Percentiles rank a stretch among this genome's conserved stretches.
phyloP scores from a whole-genome alignment of 2,113 vertebrate genomes.

The Stictonetta naevosa region DNA sequence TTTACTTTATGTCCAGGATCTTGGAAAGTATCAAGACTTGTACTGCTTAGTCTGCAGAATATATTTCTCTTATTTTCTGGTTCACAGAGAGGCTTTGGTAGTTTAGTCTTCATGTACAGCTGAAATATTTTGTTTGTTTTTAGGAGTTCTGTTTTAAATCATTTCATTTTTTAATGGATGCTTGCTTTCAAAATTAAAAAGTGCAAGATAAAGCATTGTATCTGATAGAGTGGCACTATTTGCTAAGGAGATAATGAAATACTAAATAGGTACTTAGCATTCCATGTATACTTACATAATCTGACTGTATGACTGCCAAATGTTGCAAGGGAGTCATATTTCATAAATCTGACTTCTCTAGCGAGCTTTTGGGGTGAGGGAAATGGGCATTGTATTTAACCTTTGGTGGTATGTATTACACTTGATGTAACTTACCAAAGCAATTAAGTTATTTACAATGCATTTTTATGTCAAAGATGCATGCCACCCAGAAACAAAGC shows the following conservation, averaged over 20 bases:
- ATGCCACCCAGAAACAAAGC: background rate
- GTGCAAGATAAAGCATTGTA: background rate
- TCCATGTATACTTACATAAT: constrained; percentile 12
- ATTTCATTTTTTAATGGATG: background rate
- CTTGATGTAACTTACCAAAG: background rate
- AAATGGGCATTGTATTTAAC: background rate
- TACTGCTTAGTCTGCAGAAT: background rate
- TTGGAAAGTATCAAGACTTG: background rate
- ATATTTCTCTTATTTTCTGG: background rate
- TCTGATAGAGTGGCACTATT: background rate
- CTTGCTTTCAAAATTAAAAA: background rate
- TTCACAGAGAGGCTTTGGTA: background rate
- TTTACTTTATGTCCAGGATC: background rate
- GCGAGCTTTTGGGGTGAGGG: background rate
- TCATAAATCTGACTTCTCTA: background rate
- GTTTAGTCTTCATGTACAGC: background rate
- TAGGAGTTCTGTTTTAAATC: constrained; percentile 12
- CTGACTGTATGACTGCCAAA: background rate
- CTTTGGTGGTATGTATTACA: background rate
- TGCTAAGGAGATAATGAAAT: constrained; percentile 5
- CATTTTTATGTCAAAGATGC: background rate
- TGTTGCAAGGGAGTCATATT: constrained; percentile 31
- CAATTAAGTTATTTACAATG: background rate
- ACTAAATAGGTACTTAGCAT: constrained; percentile 37
- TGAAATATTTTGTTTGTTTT: background rate